phyloP scores from a whole-genome alignment of 2,888 invertebrate genomes.

The Aleiodes alternator region DNA sequence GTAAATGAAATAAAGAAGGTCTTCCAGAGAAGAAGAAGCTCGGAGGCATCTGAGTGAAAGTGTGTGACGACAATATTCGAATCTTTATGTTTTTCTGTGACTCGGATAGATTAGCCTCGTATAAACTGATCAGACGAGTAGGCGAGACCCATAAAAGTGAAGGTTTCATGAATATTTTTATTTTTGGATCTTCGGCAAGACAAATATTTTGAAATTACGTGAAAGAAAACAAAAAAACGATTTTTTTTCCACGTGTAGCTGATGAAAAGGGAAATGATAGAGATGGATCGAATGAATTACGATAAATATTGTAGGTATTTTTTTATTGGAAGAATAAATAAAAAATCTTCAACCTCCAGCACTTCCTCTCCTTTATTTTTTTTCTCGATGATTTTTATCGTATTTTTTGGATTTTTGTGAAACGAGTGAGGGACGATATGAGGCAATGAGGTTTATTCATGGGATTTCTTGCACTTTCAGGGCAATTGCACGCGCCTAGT shows the following conservation, averaged over 20 bases:
- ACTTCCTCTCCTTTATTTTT: neutral
- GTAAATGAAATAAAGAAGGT: neutral
- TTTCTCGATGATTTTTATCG: no score
- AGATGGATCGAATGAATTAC: conserved; percentile 66
- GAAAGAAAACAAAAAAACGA: neutral
- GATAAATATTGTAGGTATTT: conserved; percentile 67
- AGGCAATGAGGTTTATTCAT: no score
- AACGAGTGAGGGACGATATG: neutral
- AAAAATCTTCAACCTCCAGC: neutral
- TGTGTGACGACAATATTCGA: conserved; percentile 30
- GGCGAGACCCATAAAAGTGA: conserved; percentile 62
- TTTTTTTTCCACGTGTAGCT: neutral
- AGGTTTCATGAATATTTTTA: conserved; percentile 64
- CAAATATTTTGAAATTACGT: neutral
- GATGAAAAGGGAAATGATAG: neutral
- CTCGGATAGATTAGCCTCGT: conserved; percentile 42
- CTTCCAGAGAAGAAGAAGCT: neutral
- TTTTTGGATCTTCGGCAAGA: neutral
- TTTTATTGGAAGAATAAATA: neutral
- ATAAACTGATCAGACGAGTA: conserved; percentile 48
- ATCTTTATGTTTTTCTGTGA: conserved; percentile 34
- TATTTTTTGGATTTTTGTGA: neutral
- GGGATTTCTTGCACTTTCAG: conserved; percentile 49
- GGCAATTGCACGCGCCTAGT: conserved; percentile 70
- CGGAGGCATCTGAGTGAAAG: conserved; percentile 23